Evolutionary conservation across 2,797 vertebrate genomes (phyloP).

Genomic region (Diplodus puntazzo): DNA sequence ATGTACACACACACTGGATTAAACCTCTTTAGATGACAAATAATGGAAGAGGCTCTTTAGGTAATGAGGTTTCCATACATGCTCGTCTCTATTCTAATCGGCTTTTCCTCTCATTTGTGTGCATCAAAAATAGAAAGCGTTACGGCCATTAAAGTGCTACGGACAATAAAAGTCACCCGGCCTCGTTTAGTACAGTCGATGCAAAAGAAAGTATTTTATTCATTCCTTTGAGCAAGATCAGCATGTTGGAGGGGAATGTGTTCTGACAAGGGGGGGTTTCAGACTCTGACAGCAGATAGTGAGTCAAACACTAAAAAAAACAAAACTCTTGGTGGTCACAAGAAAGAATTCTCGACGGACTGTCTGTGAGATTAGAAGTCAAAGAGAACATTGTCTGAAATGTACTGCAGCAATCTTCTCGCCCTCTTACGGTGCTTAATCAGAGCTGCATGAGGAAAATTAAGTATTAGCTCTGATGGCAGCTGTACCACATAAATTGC

Average conservation of each 20-base stretch:
- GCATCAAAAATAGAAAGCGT: slow-evolving; percentile 9
- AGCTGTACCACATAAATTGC: too few relatives aligned
- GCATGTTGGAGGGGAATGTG: slow-evolving; percentile 26
- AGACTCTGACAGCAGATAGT: slow-evolving; percentile 37
- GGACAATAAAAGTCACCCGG: not conserved
- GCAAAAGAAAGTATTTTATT: slow-evolving; percentile 28
- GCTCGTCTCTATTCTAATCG: slow-evolving; percentile 42
- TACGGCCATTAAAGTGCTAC: slow-evolving; percentile 8
- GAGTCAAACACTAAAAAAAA: not conserved
- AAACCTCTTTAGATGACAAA: slow-evolving; percentile 40
- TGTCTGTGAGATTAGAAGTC: not conserved
- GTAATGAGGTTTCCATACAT: slow-evolving; percentile 35
- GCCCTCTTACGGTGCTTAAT: not conserved
- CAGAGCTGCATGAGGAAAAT: too few relatives aligned
- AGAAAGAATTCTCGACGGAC: not conserved
- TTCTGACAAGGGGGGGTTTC: slow-evolving; percentile 38
- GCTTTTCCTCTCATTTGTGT: slow-evolving; percentile 14
- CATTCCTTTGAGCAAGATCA: slow-evolving; percentile 24
- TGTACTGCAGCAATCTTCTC: slow-evolving; percentile 10
- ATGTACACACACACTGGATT: not conserved
- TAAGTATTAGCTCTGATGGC: too few relatives aligned
- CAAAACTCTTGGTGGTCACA: not conserved
- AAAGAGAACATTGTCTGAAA: not conserved
- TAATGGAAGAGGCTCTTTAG: slow-evolving; percentile 50
- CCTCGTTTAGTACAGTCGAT: not conserved